phyloP scores from a whole-genome alignment of 2,113 vertebrate species.

The Ctenomys sociabilis region DNA sequence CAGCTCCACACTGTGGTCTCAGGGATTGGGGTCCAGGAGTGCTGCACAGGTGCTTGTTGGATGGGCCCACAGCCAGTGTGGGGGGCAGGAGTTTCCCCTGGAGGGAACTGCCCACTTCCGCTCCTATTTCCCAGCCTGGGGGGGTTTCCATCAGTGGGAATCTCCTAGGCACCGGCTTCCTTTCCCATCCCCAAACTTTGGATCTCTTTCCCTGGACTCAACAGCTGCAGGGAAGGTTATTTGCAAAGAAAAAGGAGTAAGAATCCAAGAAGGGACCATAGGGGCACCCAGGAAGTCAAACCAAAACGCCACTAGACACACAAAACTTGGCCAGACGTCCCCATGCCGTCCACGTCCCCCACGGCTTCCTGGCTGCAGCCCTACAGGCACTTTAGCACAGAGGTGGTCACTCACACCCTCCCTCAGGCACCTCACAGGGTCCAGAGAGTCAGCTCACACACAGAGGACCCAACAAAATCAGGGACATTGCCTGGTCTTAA shows the following conservation, averaged over 20 bases:
- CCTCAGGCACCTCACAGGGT: background rate
- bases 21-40: background rate
- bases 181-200: background rate
- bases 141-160: background rate
- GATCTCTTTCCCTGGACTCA: background rate
- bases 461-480: fast-evolving
- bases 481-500: background rate
- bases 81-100: background rate
- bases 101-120: background rate
- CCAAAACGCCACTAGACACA: fast-evolving
- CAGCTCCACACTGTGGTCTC: fast-evolving
- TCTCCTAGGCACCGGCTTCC: background rate
- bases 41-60: fast-evolving
- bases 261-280: fast-evolving
- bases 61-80: fast-evolving
- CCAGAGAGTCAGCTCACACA: background rate
- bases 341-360: background rate
- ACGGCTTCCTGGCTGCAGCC: background rate
- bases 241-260: fast-evolving
- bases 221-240: fast-evolving
- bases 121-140: background rate
- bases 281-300: fast-evolving
- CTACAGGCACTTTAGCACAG: fast-evolving
- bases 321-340: fast-evolving
- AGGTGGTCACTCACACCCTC: background rate